A percentile compares a stretch with the other conserved stretches of the same genome.
Evolutionary conservation across 2,113 vertebrate genomes (phyloP).

Genomic region (Erythrocercus mccallii): DNA sequence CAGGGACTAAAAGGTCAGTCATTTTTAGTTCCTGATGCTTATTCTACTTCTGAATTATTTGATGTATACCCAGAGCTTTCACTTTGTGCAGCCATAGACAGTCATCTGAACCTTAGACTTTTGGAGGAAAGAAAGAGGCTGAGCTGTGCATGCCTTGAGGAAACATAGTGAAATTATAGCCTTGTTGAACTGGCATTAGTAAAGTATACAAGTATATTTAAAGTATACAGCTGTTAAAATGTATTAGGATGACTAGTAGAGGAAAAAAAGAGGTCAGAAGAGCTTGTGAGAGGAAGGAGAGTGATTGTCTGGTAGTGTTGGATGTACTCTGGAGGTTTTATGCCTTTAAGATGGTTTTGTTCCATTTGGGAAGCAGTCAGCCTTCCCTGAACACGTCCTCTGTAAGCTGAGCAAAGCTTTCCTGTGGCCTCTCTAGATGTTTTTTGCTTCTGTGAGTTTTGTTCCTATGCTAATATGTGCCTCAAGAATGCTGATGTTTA

Average conservation of each 20-base stretch:
- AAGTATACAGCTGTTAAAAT: background rate
- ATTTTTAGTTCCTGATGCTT: background rate
- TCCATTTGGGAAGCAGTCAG: background rate
- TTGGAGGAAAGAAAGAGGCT: background rate
- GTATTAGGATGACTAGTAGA: background rate
- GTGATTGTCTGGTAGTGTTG: background rate
- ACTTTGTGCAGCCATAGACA: background rate
- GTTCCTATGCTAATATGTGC: background rate
- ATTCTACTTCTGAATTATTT: background rate
- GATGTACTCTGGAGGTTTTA: background rate
- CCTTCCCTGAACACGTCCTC: background rate
- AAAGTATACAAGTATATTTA: background rate
- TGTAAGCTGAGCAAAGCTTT: background rate
- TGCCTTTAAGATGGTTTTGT: background rate
- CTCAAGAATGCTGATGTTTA: background rate
- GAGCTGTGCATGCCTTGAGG: background rate
- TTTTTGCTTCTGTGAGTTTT: background rate
- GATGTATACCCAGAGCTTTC: background rate
- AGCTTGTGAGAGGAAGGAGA: background rate
- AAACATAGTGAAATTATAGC: background rate
- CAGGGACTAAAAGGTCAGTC: background rate
- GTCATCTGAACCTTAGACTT: background rate
- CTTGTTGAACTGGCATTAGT: background rate
- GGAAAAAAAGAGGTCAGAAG: background rate
- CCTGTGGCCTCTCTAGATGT: background rate